phyloP scores from a whole-genome alignment of 2,797 vertebrate genomes.

The Neomorphus geoffroyi region DNA sequence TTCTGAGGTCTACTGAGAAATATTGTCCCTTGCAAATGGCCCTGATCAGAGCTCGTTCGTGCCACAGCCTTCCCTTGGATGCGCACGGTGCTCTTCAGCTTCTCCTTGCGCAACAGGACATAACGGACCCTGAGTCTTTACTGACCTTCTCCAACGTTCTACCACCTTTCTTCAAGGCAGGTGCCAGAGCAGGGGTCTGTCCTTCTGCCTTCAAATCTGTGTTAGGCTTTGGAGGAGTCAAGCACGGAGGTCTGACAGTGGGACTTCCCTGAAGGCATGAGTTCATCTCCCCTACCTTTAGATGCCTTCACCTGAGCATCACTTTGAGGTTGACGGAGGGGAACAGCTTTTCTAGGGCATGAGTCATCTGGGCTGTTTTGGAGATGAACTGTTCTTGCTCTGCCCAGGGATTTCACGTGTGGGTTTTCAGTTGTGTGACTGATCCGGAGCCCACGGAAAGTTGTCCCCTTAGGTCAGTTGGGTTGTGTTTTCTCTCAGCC shows the following conservation, averaged over 20 bases:
- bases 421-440: background rate
- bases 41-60: rapidly evolving
- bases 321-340: rapidly evolving
- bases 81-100: background rate
- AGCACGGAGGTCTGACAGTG: rapidly evolving
- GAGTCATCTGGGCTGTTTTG: background rate
- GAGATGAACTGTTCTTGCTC: background rate
- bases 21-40: no score
- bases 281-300: background rate
- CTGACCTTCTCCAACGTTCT: background rate
- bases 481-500: background rate
- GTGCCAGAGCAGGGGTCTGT: rapidly evolving
- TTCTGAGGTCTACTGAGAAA: background rate
- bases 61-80: background rate
- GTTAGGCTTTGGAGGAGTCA: background rate
- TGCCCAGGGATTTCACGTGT: background rate
- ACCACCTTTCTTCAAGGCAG: background rate
- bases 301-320: background rate
- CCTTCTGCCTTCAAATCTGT: background rate
- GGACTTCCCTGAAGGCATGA: background rate
- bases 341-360: background rate
- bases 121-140: background rate
- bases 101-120: rapidly evolving
- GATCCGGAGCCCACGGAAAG: background rate
- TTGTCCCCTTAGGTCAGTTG: background rate